phyloP scores from a whole-genome alignment of 2,888 invertebrate genomes.

The Brenthis daphne region DNA sequence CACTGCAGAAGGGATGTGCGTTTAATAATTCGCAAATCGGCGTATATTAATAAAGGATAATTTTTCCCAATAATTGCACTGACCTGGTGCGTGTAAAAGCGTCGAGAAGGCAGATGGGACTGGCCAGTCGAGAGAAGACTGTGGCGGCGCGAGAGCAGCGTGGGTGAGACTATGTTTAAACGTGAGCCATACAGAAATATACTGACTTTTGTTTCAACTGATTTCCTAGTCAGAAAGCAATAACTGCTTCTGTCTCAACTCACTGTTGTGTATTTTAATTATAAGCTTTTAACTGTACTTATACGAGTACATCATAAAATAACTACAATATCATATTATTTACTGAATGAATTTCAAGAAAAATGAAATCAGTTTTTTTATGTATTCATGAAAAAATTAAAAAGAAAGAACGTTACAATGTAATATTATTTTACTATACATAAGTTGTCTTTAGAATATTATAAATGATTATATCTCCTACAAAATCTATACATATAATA shows the following conservation, averaged over 20 bases:
- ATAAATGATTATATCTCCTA: too few relatives aligned
- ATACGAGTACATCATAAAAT: too few relatives aligned
- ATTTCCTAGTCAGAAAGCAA: conserved; percentile 67
- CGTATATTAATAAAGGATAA: conserved; percentile 42
- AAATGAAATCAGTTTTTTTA: too few relatives aligned
- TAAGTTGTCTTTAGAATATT: too few relatives aligned
- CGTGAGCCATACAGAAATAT: conserved; percentile 79
- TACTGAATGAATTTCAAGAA: too few relatives aligned
- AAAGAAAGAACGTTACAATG: too few relatives aligned
- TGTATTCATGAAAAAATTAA: too few relatives aligned
- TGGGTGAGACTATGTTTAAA: conserved; percentile 79
- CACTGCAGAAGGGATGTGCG: conserved; percentile 51
- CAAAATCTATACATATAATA: too few relatives aligned
- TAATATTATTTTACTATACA: too few relatives aligned
- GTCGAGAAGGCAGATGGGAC: conserved; percentile 71
- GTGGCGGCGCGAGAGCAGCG: conserved; percentile 57
- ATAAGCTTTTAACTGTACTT: neutral
- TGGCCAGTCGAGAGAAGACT: conserved; percentile 58
- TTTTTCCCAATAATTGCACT: conserved; percentile 53
- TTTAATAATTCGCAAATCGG: conserved; percentile 54
- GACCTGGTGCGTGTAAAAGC: conserved; percentile 74
- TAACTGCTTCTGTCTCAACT: conserved; percentile 36
- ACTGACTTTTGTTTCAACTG: conserved; percentile 76
- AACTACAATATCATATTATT: too few relatives aligned
- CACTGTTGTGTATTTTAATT: conserved; percentile 1